Evolutionary conservation across 1,140 invertebrate genomes (phyloP).

Genomic region (Drosophila kurseongensis): DNA sequence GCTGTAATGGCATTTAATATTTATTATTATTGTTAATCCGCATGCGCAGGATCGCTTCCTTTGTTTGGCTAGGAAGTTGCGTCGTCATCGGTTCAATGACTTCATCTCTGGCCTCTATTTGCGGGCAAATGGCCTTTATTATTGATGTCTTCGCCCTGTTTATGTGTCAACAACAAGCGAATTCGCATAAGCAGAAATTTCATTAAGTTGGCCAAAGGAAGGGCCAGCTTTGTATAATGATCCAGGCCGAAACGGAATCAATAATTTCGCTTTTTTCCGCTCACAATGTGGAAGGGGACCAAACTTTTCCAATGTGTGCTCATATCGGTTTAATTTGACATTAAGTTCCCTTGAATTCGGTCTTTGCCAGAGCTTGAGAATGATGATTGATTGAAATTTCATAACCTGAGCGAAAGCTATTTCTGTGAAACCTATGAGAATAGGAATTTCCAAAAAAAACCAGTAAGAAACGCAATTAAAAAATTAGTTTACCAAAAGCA

Average conservation of each 20-base stretch:
- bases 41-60: slow-evolving; percentile 51
- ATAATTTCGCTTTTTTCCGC: slow-evolving; percentile 14
- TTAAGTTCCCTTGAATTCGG: slow-evolving; percentile 28
- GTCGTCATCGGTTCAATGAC: slow-evolving; percentile 65
- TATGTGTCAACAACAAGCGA: slow-evolving; percentile 81
- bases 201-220: slow-evolving; percentile 70
- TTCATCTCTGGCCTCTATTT: slow-evolving; percentile 54
- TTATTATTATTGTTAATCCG: slow-evolving; percentile 82
- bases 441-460: no score
- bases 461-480: no score
- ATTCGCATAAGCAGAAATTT: slow-evolving; percentile 82
- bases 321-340: slow-evolving; percentile 30
- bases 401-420: slow-evolving; percentile 1
- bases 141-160: slow-evolving; percentile 77
- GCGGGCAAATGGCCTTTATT: slow-evolving; percentile 69
- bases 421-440: no score
- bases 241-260: slow-evolving; percentile 29
- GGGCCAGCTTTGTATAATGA: slow-evolving; percentile 50
- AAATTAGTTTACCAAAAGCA: no score
- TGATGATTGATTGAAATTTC: slow-evolving; percentile 37
- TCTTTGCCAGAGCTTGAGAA: neutral
- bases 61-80: slow-evolving; percentile 34
- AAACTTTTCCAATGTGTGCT: slow-evolving; percentile 35
- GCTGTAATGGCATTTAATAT: slow-evolving; percentile 81
- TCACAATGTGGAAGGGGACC: neutral